Conservation (phyloP, 2,113 vertebrate genomes). For the Larimichthys polyactis region DNA sequence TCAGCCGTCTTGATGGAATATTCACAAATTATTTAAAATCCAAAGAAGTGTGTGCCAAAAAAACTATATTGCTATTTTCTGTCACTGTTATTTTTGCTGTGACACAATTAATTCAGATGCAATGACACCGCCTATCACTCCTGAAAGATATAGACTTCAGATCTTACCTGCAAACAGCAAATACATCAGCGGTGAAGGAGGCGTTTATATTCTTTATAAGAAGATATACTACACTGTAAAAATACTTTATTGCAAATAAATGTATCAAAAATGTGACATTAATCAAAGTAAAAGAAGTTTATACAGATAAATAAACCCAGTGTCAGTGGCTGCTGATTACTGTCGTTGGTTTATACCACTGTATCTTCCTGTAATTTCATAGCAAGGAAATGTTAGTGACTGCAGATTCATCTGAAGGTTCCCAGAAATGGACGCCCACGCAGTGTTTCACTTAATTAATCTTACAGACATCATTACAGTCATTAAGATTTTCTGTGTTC, state of each 20-base stretch:
- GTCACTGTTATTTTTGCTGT: background rate
- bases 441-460: no score
- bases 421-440: background rate
- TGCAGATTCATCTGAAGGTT: background rate
- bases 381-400: background rate
- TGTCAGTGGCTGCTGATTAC: background rate
- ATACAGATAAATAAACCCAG: background rate
- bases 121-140: background rate
- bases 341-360: background rate
- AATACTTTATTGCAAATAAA: background rate
- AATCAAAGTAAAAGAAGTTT: background rate
- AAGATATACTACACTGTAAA: background rate
- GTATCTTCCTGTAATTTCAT: background rate
- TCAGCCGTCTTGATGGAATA: conserved; percentile 26
- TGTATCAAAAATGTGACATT: background rate
- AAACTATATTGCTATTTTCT: background rate
- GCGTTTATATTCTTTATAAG: background rate
- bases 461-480: background rate
- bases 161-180: background rate
- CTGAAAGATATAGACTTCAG: background rate
- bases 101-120: background rate
- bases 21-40: conserved; percentile 49
- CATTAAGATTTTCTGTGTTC: background rate
- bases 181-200: background rate
- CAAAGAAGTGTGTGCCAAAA: background rate